A percentile compares a stretch with the other conserved stretches of the same genome.
phyloP scores from a whole-genome alignment of 2,888 invertebrate genomes.

The Tuberolachnus salignus region DNA sequence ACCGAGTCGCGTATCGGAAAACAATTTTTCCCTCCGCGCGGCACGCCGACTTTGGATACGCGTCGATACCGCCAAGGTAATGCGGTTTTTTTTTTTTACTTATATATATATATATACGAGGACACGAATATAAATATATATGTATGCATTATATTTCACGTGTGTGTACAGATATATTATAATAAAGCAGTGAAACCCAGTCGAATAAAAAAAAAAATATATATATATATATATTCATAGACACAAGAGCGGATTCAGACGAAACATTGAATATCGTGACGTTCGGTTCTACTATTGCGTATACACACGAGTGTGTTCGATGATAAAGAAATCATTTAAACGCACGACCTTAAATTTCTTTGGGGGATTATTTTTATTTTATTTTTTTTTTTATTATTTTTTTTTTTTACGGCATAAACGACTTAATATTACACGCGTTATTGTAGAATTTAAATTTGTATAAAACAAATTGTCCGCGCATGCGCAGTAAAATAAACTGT shows the following conservation, averaged over 20 bases:
- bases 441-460: too few relatives aligned
- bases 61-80: background rate
- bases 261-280: conserved; percentile 1
- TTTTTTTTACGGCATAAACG: too few relatives aligned
- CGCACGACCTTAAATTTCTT: too few relatives aligned
- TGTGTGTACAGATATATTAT: conserved; percentile 1
- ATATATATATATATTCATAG: background rate
- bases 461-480: too few relatives aligned
- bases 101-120: background rate
- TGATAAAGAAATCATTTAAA: too few relatives aligned
- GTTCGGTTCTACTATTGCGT: background rate
- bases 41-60: background rate
- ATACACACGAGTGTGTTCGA: too few relatives aligned
- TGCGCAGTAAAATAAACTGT: too few relatives aligned
- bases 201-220: conserved; percentile 16
- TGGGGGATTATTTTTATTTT: too few relatives aligned
- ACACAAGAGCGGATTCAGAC: conserved; percentile 4
- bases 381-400: too few relatives aligned
- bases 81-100: conserved; percentile 22
- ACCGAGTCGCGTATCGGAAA: conserved; percentile 24
- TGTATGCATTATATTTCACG: background rate
- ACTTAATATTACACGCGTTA: too few relatives aligned
- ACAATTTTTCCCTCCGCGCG: background rate
- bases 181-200: conserved; percentile 11
- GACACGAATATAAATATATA: conserved; percentile 6